Percentiles rank a stretch among this genome's conserved stretches.
Evolutionary conservation across 2,888 invertebrate genomes (phyloP).

Genomic region (Cantharis flavilabris): DNA sequence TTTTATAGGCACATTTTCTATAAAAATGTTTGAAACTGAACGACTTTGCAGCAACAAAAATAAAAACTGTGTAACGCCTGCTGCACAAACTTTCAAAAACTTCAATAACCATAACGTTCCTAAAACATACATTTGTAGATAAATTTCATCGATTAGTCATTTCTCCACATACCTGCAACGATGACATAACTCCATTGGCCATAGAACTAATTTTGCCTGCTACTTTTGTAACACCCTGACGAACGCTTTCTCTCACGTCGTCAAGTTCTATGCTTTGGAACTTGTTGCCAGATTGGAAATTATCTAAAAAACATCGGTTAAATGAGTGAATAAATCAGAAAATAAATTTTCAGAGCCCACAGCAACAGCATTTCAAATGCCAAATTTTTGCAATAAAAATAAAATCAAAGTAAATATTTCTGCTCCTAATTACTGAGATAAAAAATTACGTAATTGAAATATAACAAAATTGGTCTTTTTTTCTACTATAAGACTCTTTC

Average conservation of each 20-base stretch:
- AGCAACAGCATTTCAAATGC: too few species aligned
- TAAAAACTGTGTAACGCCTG: background rate
- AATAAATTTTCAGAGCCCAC: too few species aligned
- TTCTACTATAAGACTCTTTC: too few species aligned
- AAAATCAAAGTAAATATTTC: too few species aligned
- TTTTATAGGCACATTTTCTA: background rate
- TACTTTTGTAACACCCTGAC: slow-evolving; percentile 95
- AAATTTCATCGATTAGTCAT: background rate
- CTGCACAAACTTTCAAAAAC: background rate
- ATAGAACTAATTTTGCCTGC: slow-evolving; percentile 95
- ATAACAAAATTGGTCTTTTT: too few species aligned
- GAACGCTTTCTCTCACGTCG: slow-evolving; percentile 96
- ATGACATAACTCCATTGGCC: slow-evolving; percentile 92
- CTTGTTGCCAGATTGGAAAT: slow-evolving; percentile 39
- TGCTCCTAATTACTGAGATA: too few species aligned
- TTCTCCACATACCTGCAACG: slow-evolving; percentile 72
- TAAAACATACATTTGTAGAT: slow-evolving; percentile 26
- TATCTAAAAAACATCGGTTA: slow-evolving; percentile 10
- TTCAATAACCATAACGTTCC: slow-evolving; percentile 49
- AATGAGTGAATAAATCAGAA: too few species aligned
- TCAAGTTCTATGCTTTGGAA: slow-evolving; percentile 81
- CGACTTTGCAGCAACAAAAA: background rate
- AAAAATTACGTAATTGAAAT: too few species aligned
- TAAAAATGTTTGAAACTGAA: background rate
- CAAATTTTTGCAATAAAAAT: too few species aligned